phyloP scores from a whole-genome alignment of 2,797 vertebrate genomes.

The Gallinago stenura region DNA sequence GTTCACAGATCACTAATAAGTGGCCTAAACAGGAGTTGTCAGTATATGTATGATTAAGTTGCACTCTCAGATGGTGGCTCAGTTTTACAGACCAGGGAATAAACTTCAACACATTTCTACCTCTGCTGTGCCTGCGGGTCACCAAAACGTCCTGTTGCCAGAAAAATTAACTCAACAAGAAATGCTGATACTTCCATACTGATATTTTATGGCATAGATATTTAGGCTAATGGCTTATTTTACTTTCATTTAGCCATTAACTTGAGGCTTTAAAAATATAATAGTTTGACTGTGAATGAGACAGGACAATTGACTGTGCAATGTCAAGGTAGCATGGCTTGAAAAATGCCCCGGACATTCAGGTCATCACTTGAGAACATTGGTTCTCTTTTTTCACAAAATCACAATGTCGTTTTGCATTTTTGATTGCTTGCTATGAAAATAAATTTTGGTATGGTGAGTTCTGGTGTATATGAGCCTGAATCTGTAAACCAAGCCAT shows the following conservation, averaged over 20 bases:
- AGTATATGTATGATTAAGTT: neutral
- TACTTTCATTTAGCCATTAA: neutral
- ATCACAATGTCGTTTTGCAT: neutral
- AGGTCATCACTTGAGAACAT: neutral
- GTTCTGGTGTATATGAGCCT: neutral
- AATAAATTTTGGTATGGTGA: neutral
- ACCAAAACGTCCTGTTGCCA: neutral
- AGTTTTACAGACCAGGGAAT: slow-evolving; percentile 5
- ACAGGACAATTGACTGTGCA: neutral
- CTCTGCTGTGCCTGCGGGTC: neutral
- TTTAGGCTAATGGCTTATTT: neutral
- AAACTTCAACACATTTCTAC: neutral
- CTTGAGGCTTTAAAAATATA: neutral
- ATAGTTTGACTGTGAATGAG: neutral
- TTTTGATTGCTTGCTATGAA: neutral
- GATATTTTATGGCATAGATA: neutral
- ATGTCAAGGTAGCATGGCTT: neutral
- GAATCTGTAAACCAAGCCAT: neutral
- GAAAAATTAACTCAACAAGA: neutral
- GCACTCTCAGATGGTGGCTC: neutral
- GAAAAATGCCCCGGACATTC: neutral
- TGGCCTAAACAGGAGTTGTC: neutral
- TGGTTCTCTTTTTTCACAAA: neutral
- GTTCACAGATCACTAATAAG: neutral
- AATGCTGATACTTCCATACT: neutral